A percentile compares a stretch with the other conserved stretches of the same genome.
Conservation (phyloP, 2,797 vertebrate species). For the Manis javanica region DNA sequence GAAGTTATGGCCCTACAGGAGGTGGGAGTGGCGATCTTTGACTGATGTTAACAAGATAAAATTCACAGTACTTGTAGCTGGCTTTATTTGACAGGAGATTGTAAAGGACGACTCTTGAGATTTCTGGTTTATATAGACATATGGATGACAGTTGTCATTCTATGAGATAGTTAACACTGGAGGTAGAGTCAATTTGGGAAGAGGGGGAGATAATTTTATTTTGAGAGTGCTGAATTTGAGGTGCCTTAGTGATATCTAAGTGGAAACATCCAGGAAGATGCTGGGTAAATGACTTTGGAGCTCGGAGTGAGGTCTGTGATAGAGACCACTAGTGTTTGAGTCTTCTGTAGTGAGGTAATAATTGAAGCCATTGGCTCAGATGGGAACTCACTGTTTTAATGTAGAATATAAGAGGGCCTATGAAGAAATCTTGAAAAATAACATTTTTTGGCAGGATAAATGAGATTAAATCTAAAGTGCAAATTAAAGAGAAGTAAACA, state of each 20-base stretch:
- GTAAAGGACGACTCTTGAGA: not conserved
- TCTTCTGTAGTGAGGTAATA: not conserved
- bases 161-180: not conserved
- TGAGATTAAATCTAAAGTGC: not conserved
- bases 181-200: not conserved
- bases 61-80: not conserved
- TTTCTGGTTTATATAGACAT: not conserved
- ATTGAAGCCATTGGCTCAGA: not conserved
- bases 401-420: not conserved
- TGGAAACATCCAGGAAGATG: not conserved
- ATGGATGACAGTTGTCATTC: not conserved
- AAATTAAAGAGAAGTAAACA: not conserved
- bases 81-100: not conserved
- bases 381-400: not conserved
- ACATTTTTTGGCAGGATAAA: not conserved
- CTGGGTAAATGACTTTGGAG: not conserved
- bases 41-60: not conserved
- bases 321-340: not conserved
- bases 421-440: not conserved
- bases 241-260: not conserved
- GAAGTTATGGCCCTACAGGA: fast-evolving
- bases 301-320: not conserved
- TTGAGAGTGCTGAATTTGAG: not conserved
- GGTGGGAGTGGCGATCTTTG: not conserved
- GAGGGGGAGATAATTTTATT: not conserved